phyloP scores from a whole-genome alignment of 2,888 invertebrate species.

The Thymelicus sylvestris region DNA sequence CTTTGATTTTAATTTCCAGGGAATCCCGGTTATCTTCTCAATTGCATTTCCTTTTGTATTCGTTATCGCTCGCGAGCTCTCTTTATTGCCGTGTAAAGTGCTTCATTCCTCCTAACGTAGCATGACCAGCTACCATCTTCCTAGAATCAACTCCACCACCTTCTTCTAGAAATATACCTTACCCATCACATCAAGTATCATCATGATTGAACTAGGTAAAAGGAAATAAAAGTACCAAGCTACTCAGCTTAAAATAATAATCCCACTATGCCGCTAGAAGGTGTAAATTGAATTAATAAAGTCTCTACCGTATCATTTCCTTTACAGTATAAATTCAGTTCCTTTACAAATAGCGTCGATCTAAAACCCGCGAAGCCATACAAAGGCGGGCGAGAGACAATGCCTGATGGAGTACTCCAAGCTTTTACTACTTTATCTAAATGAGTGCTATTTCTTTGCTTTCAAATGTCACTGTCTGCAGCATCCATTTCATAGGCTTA shows the following conservation, averaged over 20 bases:
- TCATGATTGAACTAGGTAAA: too few species aligned
- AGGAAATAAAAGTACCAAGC: too few species aligned
- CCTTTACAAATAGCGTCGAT: conserved; percentile 27
- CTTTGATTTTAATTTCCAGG: too few species aligned
- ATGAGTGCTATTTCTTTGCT: conserved; percentile 12
- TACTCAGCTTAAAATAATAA: background rate
- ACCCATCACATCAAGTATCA: too few species aligned
- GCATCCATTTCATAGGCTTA: background rate
- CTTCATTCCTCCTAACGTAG: too few species aligned
- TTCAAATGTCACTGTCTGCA: background rate
- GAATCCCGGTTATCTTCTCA: too few species aligned
- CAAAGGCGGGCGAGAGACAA: conserved; percentile 10
- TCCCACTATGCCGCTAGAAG: background rate
- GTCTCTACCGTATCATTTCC: conserved; percentile 10
- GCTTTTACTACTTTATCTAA: conserved; percentile 9
- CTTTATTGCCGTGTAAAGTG: too few species aligned
- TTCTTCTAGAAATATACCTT: too few species aligned
- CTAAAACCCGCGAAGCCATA: conserved; percentile 14
- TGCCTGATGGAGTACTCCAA: conserved; percentile 5
- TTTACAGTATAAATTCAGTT: conserved; percentile 26
- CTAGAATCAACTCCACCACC: too few species aligned
- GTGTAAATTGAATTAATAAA: conserved; percentile 3
- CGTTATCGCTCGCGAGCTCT: too few species aligned
- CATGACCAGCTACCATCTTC: too few species aligned
- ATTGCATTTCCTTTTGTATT: too few species aligned